Base-by-base conservation (phyloP, 2,113 vertebrate species). In the Phoenicopterus ruber region DNA sequence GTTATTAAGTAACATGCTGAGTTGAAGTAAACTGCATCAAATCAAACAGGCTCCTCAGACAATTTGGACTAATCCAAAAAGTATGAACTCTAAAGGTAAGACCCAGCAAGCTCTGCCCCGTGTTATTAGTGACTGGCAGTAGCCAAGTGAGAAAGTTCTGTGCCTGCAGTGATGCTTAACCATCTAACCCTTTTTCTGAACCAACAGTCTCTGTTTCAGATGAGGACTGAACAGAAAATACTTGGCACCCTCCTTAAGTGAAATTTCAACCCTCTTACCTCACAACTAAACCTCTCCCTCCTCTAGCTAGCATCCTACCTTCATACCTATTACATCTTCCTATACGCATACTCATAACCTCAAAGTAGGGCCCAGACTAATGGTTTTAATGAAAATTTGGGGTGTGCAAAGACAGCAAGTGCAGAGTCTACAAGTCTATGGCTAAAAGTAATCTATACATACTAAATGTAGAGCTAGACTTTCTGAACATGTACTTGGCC, bases 61-160 rank as follows among this genome's bases (percentile, higher is more conserved):
- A 24, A 84, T 15, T 13, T 42, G n/a, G 17, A 42, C 59, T 42
- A 69, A 61, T 47, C 3, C 1, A 34, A 57, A 49, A 70, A 36
- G 10, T 4, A 40, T 13, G 13, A 81, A 46, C 29, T 55, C 29
- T 36, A 31, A 69, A 65, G 54, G 25, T 61, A 65, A 77, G 55
- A 65, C 50, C 5, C 17, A 47, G 20, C 0, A 2, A 40, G 34
- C 17, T 79, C 22, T 66, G 17, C 10, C 38, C 6, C 1, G 0
- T 17, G 3, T 73, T n/a, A 58, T 22, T 2, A 58, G 34, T 2
- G 0, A 58, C 9, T 26, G 9, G 12, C 21, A 52, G 24, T 6
- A 84, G 31, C 13, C 67, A 88, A 32, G 7, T 36, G 54, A 89
- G 71, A 83, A 74, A 71, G 21, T 25, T 46, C 28, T 47, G 36